Base-by-base conservation (phyloP, 2,113 vertebrate genomes). In the Calidris pugnax region DNA sequence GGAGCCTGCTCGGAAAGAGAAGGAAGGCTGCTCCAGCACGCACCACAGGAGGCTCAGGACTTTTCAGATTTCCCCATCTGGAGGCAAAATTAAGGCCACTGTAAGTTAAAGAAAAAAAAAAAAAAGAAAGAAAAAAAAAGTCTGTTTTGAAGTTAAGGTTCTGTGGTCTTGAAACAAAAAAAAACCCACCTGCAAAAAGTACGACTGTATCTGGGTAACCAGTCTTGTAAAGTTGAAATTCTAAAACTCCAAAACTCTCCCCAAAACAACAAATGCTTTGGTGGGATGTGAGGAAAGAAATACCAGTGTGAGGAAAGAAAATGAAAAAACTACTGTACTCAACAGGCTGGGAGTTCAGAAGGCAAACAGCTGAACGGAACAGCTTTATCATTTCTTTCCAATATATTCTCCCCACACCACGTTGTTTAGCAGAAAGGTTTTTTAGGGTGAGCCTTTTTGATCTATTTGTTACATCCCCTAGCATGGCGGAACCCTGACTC, bases 61-160 rank as follows among this genome's bases (percentile, higher is more conserved):
- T 68, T 89, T 93, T 86, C 86, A 78, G 30, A 90, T 78, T 90
- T 96, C 79, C 33, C 78, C 93, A 94, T 95, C 68, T 94, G 85
- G 72, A 86, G 13, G 56, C 55, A 78, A 93, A 96, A 86, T 35
- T 72, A 33, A 96, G 47, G 47, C 19, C 17, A 14, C 55, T 90
- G 7, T 75, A 81, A 57, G n/a, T 45, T 3, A 64, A 35, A 22
- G 33, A 16, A 27, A 10, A 22, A 37, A 16, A 27, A 10, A 28
- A 13, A 5, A 5, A 13, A 6, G 10, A 12, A 10, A 12, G 7
- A 9, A 28, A 33, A 56, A n/a, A 22, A 76, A 43, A 0, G 4
- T 19, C 9, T 5, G 24, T 68, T 93, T 74, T 92, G 8, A 84
- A 89, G 23, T 50, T 59, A 78, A 59, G 23, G 7, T 59, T 84